phyloP scores from a whole-genome alignment of 2,797 vertebrate species.

The Anniella stebbinsi region DNA sequence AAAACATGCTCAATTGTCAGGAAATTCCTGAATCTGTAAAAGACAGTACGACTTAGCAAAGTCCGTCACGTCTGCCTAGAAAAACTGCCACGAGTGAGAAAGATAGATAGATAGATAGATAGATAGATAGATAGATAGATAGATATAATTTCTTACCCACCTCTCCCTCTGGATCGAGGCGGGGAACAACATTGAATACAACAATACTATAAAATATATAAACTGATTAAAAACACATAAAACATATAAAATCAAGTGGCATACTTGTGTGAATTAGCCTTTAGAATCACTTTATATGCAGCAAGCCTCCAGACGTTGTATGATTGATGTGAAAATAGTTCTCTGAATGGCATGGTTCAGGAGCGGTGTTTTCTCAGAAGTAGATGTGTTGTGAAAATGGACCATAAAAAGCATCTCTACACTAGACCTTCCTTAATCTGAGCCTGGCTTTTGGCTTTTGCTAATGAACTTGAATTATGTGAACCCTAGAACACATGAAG shows the following conservation, averaged over 20 bases:
- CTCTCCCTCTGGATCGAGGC: no score
- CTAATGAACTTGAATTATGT: background rate
- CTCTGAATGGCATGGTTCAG: background rate
- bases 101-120: no score
- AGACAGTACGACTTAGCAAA: no score
- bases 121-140: no score
- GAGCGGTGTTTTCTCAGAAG: background rate
- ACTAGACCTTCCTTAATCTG: background rate
- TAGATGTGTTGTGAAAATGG: background rate
- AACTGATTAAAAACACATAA: no score
- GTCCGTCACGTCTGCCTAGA: no score
- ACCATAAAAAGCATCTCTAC: background rate
- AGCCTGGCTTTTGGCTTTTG: background rate
- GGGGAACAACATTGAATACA: no score
- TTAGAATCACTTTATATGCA: background rate
- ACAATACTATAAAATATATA: no score
- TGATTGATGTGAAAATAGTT: background rate
- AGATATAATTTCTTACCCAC: no score
- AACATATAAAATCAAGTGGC: background rate
- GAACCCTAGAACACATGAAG: background rate
- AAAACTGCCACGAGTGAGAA: no score
- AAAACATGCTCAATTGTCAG: no score
- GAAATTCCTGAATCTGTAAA: no score
- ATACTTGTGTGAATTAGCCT: background rate
- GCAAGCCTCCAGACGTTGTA: background rate